A percentile compares a stretch with the other conserved stretches of the same genome.
phyloP scores from a whole-genome alignment of 2,797 vertebrate genomes.

The Cossypha caffra region DNA sequence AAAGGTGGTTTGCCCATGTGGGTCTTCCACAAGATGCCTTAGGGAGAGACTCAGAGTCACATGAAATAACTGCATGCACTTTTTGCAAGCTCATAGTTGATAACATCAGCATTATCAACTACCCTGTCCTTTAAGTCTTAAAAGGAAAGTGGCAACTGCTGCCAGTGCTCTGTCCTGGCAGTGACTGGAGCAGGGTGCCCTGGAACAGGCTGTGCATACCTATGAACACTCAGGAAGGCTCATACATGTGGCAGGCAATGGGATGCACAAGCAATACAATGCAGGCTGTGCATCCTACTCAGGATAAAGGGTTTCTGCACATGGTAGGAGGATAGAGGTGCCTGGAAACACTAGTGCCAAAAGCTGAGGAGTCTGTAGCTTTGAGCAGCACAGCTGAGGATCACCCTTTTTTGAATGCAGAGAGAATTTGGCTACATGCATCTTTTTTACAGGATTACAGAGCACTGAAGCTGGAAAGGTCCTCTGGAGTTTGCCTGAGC shows the following conservation, averaged over 20 bases:
- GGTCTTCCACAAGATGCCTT: not conserved
- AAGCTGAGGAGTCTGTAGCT: not conserved
- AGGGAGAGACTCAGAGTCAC: not conserved
- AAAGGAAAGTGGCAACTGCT: not conserved
- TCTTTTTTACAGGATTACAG: not conserved
- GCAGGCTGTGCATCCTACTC: not conserved
- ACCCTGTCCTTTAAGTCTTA: not conserved
- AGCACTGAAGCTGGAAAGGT: not conserved
- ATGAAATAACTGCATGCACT: not conserved
- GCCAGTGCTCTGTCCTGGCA: not conserved
- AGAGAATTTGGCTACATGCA: fast-evolving
- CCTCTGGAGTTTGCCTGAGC: not conserved
- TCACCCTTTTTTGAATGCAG: not conserved
- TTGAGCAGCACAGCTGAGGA: not conserved
- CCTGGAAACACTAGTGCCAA: not conserved
- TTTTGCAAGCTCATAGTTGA: not conserved
- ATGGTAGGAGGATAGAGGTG: not conserved
- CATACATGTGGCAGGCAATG: fast-evolving
- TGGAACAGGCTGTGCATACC: not conserved
- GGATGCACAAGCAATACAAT: not conserved
- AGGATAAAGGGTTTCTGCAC: not conserved
- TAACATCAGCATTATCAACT: not conserved
- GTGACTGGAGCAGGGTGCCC: not conserved
- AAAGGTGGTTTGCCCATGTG: not conserved
- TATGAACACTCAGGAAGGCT: not conserved